Conservation (phyloP, 2,797 vertebrate genomes). For the Manis pentadactyla region DNA sequence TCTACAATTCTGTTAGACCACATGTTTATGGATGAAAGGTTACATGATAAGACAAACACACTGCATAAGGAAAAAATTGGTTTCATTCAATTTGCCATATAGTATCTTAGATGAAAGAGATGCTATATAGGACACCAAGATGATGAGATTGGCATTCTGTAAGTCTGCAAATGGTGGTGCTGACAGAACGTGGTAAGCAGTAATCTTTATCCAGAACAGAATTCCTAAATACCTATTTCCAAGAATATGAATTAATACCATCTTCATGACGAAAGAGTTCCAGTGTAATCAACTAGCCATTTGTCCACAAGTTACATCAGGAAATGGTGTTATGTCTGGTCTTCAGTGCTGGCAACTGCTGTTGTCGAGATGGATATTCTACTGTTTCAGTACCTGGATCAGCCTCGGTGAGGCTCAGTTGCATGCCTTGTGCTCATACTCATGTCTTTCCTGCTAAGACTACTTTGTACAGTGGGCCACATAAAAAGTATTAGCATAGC, state of each 20-base stretch:
- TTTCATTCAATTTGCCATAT: constrained; percentile 21
- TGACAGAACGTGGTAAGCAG: background rate
- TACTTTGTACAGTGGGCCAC: background rate
- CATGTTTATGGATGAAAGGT: background rate
- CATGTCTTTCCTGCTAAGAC: background rate
- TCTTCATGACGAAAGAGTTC: background rate
- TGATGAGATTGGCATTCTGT: background rate
- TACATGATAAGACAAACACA: constrained; percentile 4
- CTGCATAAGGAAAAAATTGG: background rate
- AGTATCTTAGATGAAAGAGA: background rate
- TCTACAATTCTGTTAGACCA: background rate
- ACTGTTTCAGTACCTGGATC: background rate
- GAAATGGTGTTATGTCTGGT: background rate
- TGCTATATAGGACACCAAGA: background rate
- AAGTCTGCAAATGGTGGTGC: background rate
- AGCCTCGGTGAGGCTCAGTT: background rate
- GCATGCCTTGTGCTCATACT: background rate
- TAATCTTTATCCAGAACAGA: background rate
- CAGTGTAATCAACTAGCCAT: background rate
- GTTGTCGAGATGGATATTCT: background rate
- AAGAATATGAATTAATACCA: background rate
- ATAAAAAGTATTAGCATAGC: background rate
- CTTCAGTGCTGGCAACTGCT: background rate
- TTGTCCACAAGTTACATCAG: background rate
- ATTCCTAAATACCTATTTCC: background rate